A percentile compares a stretch with the other conserved stretches of the same genome.
These are phyloP conservation scores for Halyomorpha halys DNA, from an alignment of 1,140 invertebrate genomes.

Conservation along the genomic window DNA sequence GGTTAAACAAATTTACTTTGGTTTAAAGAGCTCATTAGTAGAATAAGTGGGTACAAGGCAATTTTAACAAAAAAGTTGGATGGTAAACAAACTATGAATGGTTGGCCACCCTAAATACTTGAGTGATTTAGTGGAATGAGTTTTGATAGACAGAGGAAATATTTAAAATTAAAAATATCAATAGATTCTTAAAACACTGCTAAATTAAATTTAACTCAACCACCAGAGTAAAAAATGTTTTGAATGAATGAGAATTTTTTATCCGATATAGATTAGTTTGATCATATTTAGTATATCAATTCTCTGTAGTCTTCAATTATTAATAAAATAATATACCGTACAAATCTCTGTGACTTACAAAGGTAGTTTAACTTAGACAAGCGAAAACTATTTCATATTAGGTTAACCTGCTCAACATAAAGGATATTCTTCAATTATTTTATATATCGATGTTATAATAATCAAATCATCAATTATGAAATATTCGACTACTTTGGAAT, in stretches of 20 bases:
- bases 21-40: too few species aligned
- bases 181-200: too few species aligned
- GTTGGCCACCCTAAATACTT: too few species aligned
- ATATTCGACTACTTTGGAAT: background rate
- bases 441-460: background rate
- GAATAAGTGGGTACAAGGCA: too few species aligned
- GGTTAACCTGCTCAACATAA: conserved; percentile 18
- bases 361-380: background rate
- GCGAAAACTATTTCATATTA: background rate
- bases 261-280: background rate
- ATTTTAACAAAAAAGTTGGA: too few species aligned
- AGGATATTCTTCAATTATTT: conserved; percentile 14
- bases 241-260: background rate
- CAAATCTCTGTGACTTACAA: background rate
- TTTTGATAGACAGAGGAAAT: too few species aligned
- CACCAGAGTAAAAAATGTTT: background rate
- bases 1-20: too few species aligned
- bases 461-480: conserved; percentile 1
- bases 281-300: background rate
- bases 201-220: too few species aligned
- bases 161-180: too few species aligned
- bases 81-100: too few species aligned
- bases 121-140: too few species aligned
- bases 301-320: background rate
- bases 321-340: background rate